phyloP scores from a whole-genome alignment of 2,113 vertebrate species.

The Muntiacus reevesi region DNA sequence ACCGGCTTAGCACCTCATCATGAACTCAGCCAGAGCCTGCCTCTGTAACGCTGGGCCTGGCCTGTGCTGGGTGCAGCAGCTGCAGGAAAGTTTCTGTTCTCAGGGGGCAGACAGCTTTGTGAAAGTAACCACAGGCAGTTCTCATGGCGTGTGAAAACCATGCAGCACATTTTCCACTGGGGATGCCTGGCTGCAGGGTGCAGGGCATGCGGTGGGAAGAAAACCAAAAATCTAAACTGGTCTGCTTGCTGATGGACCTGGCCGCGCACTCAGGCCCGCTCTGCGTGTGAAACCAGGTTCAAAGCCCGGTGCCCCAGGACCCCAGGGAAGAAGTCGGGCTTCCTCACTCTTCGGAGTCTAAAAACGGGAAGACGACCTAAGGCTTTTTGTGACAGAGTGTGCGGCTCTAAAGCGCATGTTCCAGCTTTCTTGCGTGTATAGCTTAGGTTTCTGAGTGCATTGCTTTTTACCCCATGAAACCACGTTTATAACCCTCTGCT shows the following conservation, averaged over 20 bases:
- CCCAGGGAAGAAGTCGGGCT: neutral
- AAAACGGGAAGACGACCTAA: accelerated
- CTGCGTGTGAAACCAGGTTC: accelerated
- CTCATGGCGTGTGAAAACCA: accelerated
- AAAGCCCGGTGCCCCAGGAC: accelerated
- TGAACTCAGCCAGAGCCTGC: neutral
- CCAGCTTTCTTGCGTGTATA: accelerated
- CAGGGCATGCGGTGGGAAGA: accelerated
- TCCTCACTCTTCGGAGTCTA: neutral
- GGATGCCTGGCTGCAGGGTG: accelerated
- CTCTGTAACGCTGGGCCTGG: too few species aligned
- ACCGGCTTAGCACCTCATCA: accelerated
- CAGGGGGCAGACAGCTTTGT: neutral
- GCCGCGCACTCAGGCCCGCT: accelerated
- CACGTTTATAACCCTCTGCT: accelerated
- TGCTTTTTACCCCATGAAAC: neutral
- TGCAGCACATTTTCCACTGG: too few species aligned
- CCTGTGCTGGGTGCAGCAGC: neutral
- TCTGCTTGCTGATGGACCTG: accelerated
- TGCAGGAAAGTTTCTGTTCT: accelerated
- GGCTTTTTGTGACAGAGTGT: neutral
- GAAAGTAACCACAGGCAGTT: accelerated
- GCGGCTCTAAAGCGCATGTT: too few species aligned
- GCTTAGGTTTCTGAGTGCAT: accelerated
- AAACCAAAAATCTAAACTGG: accelerated